Base-by-base conservation (phyloP, 2,888 invertebrate genomes). In the Taenaris catops region DNA sequence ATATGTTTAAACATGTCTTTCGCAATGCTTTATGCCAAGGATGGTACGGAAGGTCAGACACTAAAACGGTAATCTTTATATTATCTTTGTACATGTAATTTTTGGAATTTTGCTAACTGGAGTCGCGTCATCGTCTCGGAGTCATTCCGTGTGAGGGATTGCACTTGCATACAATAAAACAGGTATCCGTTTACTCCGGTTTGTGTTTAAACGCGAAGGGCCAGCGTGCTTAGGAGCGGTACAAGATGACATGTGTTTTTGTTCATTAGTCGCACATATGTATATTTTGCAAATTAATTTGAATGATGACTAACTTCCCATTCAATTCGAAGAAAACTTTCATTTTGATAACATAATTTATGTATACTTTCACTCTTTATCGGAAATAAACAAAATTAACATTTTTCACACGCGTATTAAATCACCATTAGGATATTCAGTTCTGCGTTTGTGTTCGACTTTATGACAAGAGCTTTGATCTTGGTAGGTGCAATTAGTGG, bases 21-120 rank as follows among this genome's bases (percentile, higher is more conserved):
- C 63, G 68, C 65, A 76, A 79, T 53, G 41, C 57, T 69, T 70
- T 73, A 62, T 72, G 72, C 65, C 81, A 78, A 79, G 83, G 79
- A 74, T 69, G 63, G 60, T 60, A n/a, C 53, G 66, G 78, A 79
- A 84, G 83, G 84, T 74, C 73, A 61, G 54, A 60, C 59, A 62
- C 80, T 75, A 76, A 80, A 79, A 74, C 69, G 70, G 78, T 66
- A 75, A 84, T 84, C 84, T 84, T 83, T 76, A 83, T 80, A 67
- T 71, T 76, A 80, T 79, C 78, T 72, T 54, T 55, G 48, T 57
- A 58, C 58, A 63, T 58, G 64, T 58, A 57, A 63, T 55, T 60
- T 69, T 72, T 69, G 58, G 57, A 58, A 65, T 68, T 66, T 63
- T 50, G 48, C 51, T 54, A 53, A 62, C 54, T 46, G 49, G 38